Evolutionary conservation across 2,888 invertebrate species (phyloP).

Genomic region (Automeris io): DNA sequence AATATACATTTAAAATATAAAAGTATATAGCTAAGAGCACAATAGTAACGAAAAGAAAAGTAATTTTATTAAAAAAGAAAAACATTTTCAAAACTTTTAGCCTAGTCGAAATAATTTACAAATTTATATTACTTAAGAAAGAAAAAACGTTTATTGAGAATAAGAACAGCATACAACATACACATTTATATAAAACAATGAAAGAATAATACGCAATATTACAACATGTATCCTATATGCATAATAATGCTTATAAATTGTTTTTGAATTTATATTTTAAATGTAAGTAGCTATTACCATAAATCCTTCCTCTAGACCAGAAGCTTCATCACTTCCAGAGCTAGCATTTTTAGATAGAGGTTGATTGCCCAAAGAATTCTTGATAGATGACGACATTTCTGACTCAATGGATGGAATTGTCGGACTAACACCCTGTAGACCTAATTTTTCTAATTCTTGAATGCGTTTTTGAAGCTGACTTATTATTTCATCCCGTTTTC

Average conservation of each 20-base stretch:
- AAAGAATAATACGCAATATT: too few species aligned
- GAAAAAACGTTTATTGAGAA: too few species aligned
- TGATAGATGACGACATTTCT: constrained; percentile 14
- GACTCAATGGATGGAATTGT: constrained; percentile 18
- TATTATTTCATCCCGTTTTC: constrained; percentile 88
- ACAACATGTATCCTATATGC: neutral
- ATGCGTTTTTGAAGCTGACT: constrained; percentile 85
- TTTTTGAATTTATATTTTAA: neutral
- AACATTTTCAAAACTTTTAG: too few species aligned
- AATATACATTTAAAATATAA: too few species aligned
- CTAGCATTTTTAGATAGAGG: constrained; percentile 46
- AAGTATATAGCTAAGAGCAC: too few species aligned
- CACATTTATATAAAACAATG: too few species aligned
- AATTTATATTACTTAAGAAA: too few species aligned
- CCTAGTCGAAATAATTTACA: too few species aligned
- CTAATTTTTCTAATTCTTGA: constrained; percentile 78
- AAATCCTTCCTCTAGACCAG: constrained; percentile 65
- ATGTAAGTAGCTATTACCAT: constrained; percentile 43
- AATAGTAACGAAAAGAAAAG: too few species aligned
- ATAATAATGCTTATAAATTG: neutral
- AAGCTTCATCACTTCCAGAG: constrained; percentile 66
- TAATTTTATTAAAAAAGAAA: neutral
- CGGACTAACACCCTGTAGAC: constrained; percentile 31
- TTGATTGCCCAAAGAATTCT: constrained; percentile 17
- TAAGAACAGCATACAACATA: too few species aligned